These are phyloP conservation scores for Lasioglossum baleicum DNA, from an alignment of 1,140 invertebrate species.

Conservation along the genomic window DNA sequence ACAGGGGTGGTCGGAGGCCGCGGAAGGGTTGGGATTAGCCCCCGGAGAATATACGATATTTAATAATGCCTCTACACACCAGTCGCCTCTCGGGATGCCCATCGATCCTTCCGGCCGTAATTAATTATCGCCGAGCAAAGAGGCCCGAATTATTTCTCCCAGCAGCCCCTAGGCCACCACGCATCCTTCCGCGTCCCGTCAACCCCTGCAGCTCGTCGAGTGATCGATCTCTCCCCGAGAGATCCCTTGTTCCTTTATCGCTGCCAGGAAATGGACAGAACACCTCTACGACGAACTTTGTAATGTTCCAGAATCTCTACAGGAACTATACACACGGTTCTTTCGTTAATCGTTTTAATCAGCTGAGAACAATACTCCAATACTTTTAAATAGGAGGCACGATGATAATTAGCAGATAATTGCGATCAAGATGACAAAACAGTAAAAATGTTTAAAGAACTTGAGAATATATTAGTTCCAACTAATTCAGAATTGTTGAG, in stretches of 20 bases:
- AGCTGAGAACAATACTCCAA: too few relatives aligned
- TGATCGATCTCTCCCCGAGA: not conserved
- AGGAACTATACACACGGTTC: too few relatives aligned
- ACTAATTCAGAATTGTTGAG: too few relatives aligned
- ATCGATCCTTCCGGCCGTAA: constrained; percentile 68
- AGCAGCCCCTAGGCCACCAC: constrained; percentile 9
- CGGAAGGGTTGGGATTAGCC: constrained; percentile 54
- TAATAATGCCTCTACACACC: constrained; percentile 69
- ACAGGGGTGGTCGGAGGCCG: not conserved
- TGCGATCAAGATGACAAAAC: too few relatives aligned
- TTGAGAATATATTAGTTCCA: too few relatives aligned
- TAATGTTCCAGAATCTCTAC: too few relatives aligned
- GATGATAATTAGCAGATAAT: too few relatives aligned
- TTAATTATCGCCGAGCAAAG: constrained; percentile 70
- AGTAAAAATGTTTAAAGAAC: too few relatives aligned
- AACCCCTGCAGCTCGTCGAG: not conserved
- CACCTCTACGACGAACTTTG: too few relatives aligned
- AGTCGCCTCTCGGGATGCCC: constrained; percentile 54
- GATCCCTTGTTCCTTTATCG: not conserved
- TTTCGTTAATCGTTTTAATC: too few relatives aligned
- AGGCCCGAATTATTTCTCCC: constrained; percentile 51
- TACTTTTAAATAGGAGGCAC: too few relatives aligned
- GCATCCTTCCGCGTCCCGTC: not conserved
- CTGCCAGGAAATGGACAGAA: too few relatives aligned
- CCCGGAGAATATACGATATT: constrained; percentile 62